These are phyloP conservation scores for Delphinapterus leucas DNA, from an alignment of 2,113 vertebrate genomes.

Conservation along the genomic window DNA sequence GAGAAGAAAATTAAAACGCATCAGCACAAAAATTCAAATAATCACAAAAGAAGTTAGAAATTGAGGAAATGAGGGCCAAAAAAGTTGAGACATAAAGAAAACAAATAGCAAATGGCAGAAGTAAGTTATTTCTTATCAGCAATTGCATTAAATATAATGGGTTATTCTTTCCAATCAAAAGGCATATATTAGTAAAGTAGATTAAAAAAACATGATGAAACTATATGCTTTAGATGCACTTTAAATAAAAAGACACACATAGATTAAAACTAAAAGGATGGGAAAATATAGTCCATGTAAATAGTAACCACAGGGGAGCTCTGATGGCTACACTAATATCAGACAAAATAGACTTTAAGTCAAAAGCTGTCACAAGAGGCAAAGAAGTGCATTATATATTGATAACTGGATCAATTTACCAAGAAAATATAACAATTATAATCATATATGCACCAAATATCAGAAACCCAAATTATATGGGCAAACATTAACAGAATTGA, in stretches of 20 bases:
- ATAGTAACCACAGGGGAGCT: background rate
- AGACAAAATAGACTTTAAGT: background rate
- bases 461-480: background rate
- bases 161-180: background rate
- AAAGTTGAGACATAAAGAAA: background rate
- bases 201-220: background rate
- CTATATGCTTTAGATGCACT: background rate
- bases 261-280: background rate
- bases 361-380: background rate
- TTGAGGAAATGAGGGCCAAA: background rate
- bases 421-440: background rate
- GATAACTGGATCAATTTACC: background rate
- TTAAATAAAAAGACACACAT: background rate
- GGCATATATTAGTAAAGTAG: background rate
- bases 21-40: background rate
- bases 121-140: background rate
- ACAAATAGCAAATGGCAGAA: background rate
- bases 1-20: background rate
- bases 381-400: background rate
- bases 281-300: background rate
- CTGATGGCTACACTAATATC: background rate
- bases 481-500: background rate
- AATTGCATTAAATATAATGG: background rate
- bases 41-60: background rate
- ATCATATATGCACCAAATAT: background rate